phyloP scores from a whole-genome alignment of 2,113 vertebrate genomes.

The Nicator chloris region DNA sequence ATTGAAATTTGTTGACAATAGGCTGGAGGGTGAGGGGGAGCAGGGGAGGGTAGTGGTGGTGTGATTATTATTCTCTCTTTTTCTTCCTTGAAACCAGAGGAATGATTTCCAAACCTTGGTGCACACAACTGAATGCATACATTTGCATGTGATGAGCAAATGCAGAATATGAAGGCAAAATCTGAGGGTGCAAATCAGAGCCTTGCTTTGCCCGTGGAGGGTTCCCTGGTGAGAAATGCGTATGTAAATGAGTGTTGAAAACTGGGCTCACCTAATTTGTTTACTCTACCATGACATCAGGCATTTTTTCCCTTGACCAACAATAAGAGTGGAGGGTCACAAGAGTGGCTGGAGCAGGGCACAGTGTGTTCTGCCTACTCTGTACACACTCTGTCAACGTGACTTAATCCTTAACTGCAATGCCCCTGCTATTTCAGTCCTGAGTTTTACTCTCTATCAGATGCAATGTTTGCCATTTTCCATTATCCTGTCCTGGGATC shows the following conservation, averaged over 20 bases:
- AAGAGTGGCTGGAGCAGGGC: background rate
- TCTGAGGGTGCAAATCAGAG: slow-evolving; percentile 6
- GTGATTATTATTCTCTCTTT: slow-evolving; percentile 47
- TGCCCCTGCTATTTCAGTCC: background rate
- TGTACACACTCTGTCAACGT: accelerated
- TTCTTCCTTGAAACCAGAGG: slow-evolving; percentile 39
- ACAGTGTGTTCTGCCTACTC: background rate
- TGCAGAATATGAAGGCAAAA: background rate
- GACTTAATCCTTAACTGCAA: background rate
- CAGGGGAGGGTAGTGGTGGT: background rate
- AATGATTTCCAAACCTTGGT: slow-evolving; percentile 41
- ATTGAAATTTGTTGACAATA: slow-evolving; percentile 64
- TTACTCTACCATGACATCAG: background rate
- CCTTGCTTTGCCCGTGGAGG: background rate
- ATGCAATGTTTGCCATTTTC: slow-evolving; percentile 22
- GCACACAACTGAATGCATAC: background rate
- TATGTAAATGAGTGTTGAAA: background rate
- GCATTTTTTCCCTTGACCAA: background rate
- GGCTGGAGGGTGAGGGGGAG: background rate
- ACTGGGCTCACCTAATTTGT: background rate
- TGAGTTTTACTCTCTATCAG: background rate
- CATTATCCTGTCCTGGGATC: slow-evolving; percentile 23
- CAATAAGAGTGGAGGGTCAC: background rate
- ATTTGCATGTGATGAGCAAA: slow-evolving; percentile 20
- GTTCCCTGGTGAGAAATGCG: background rate